Evolutionary conservation across 1,140 invertebrate species (phyloP), one percentile per base, ranked within the genome.

Genomic region (Centruroides sculpturatus): DNA sequence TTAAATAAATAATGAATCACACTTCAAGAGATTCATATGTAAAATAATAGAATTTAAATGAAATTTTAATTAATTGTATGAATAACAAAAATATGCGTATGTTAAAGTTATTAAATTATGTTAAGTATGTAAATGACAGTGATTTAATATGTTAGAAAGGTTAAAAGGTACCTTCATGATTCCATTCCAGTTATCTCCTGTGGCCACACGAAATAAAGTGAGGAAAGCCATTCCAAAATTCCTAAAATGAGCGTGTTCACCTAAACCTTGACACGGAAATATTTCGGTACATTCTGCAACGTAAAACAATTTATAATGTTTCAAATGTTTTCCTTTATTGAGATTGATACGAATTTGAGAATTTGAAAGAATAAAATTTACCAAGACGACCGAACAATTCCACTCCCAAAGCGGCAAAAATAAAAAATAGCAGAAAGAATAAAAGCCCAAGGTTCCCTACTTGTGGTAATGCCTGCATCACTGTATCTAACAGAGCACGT

Each of bases 211-310:
- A 77, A 99, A 99, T 61, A 99, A 79, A 47, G 97, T 99, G 47
- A 99, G 79, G 76, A 99, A 99, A 52, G 97, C 97, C 92, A 99
- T 99, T 51, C 97, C 96, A 80, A 99, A 99, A 76, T 99, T 96
- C 67, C 87, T 85, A 76, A 99, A 99, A 75, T 99, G 94, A 11
- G 97, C 97, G 75, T 99, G 97, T 76, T 98, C 93, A 10, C 95
- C 93, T n/a, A 99, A 81, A 60, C 97, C 97, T 81, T 98, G 94
- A 77, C 97, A 99, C 13, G 92, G 93, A 76, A 89, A 85, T 67
- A 92, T 84, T 64, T 94, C 89, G 59, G 88, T 93, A 77, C 96
- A 99, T 77, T 98, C 94, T 87, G 70, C 36, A 68, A 68, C 9
- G 41, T 41, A 41, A 41, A 41, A 8, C 41, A 41, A 41, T 41